These are phyloP conservation scores for Resseliella maxima DNA, from an alignment of 2,888 invertebrate genomes.

Conservation along the genomic window DNA sequence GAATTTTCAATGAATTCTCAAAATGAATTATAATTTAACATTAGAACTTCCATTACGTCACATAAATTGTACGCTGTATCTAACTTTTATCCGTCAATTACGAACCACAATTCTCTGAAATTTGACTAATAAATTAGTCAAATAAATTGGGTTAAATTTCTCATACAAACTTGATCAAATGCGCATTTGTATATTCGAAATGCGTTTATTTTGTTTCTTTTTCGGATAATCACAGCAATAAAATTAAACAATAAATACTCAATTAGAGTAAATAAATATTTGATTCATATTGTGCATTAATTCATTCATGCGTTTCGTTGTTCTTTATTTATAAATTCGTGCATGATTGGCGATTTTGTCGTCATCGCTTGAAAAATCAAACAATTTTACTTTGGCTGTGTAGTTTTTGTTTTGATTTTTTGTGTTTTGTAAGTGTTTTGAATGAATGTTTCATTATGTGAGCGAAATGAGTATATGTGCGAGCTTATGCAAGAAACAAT, in stretches of 20 bases:
- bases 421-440: too few relatives aligned
- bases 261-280: not conserved
- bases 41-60: not conserved
- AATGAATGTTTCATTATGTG: not conserved
- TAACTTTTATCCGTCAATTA: not conserved
- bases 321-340: not conserved
- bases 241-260: not conserved
- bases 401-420: too few relatives aligned
- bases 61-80: not conserved
- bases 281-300: not conserved
- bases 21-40: not conserved
- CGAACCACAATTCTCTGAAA: not conserved
- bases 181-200: too few relatives aligned
- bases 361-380: not conserved
- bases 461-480: not conserved
- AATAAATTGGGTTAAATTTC: not conserved
- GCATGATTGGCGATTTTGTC: not conserved
- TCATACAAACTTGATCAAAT: not conserved
- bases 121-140: not conserved
- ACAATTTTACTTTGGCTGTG: constrained; percentile 10
- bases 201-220: too few relatives aligned
- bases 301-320: not conserved
- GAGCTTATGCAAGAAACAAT: not conserved
- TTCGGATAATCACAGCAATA: not conserved
- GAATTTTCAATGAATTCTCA: too few relatives aligned